These are phyloP conservation scores for Resseliella maxima DNA, from an alignment of 2,888 invertebrate species.

Conservation along the genomic window DNA sequence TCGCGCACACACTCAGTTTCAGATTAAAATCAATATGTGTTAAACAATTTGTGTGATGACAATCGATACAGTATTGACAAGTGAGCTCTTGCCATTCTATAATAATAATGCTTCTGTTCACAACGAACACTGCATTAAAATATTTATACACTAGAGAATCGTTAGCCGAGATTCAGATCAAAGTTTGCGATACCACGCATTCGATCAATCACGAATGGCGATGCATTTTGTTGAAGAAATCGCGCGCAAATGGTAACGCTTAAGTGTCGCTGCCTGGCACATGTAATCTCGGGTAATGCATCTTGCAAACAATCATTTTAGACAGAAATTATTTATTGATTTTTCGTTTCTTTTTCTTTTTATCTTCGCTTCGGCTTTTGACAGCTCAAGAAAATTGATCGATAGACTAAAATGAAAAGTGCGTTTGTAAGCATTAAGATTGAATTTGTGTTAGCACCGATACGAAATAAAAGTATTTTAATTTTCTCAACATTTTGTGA, in stretches of 20 bases:
- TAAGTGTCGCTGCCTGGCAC: neutral
- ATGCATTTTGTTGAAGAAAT: neutral
- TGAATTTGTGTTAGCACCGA: neutral
- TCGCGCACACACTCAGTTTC: neutral
- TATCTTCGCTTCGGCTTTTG: no score
- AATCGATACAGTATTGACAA: slow-evolving; percentile 53
- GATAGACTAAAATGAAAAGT: neutral
- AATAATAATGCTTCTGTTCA: neutral
- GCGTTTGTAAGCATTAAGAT: neutral
- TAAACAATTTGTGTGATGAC: slow-evolving; percentile 56
- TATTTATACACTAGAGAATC: slow-evolving; percentile 22
- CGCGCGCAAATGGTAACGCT: neutral
- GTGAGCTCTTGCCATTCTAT: slow-evolving; percentile 37
- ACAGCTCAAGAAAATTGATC: slow-evolving; percentile 55
- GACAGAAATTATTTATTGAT: slow-evolving; percentile 53
- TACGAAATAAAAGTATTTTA: neutral
- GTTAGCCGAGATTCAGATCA: neutral
- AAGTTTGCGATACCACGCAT: slow-evolving; percentile 51
- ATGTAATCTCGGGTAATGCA: slow-evolving; percentile 1
- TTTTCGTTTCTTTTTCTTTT: no score
- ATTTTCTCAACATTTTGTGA: neutral
- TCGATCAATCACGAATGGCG: slow-evolving; percentile 17
- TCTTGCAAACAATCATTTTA: slow-evolving; percentile 23
- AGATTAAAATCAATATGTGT: slow-evolving; percentile 46
- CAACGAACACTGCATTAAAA: neutral